These are phyloP conservation scores for Steatornis caripensis DNA, from an alignment of 2,113 vertebrate genomes.

Conservation along the genomic window DNA sequence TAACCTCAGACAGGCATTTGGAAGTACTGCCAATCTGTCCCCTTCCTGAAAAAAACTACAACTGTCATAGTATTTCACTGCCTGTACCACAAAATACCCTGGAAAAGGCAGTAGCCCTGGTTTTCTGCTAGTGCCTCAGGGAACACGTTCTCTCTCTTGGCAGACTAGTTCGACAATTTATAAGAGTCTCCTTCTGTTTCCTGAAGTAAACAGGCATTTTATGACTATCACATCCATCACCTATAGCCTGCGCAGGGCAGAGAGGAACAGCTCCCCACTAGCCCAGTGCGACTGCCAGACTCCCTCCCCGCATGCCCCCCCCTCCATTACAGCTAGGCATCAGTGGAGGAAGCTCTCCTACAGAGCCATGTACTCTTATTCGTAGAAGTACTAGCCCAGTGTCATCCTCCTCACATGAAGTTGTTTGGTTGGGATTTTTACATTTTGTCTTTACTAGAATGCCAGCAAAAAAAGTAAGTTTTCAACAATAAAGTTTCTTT, in stretches of 20 bases:
- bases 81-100: not conserved
- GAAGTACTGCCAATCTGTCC: not conserved
- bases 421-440: not conserved
- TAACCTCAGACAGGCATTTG: not conserved
- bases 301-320: not conserved
- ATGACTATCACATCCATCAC: not conserved
- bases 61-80: not conserved
- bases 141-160: not conserved
- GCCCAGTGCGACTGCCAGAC: not conserved
- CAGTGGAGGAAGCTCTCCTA: not conserved
- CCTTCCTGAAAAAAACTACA: not conserved
- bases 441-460: not conserved
- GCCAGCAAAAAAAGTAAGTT: accelerated
- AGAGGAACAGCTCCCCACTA: not conserved
- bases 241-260: not conserved
- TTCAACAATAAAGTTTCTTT: not conserved
- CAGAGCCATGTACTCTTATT: not conserved
- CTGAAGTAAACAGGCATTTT: not conserved
- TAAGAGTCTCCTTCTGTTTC: not conserved
- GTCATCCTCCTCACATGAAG: not conserved
- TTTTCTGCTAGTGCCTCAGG: not conserved
- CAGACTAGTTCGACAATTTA: not conserved
- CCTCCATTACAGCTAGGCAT: not conserved
- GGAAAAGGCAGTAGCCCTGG: not conserved
- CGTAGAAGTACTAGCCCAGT: not conserved